Conservation (phyloP, 2,797 vertebrate species). For the Merluccius polli region DNA sequence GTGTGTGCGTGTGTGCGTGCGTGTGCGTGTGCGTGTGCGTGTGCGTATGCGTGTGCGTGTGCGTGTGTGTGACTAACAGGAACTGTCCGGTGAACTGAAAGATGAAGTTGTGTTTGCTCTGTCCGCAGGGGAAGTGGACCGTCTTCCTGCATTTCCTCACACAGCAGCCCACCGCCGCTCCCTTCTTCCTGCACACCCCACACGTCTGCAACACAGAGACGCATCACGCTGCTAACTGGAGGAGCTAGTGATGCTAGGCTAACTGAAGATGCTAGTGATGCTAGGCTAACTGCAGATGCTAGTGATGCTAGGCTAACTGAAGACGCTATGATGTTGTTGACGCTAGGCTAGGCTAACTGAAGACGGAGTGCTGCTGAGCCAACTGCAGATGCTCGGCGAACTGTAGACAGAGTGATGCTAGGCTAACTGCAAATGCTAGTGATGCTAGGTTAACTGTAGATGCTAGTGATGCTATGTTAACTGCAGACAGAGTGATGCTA, state of each 20-base stretch:
- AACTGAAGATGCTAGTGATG: neutral
- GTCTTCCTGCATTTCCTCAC: slow-evolving; percentile 80
- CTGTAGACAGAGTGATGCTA: too few species aligned
- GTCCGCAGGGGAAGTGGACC: slow-evolving; percentile 89
- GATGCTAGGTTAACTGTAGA: too few species aligned
- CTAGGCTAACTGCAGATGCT: neutral
- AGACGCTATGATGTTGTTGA: too few species aligned
- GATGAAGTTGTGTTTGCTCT: slow-evolving; percentile 74
- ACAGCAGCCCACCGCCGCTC: slow-evolving; percentile 89
- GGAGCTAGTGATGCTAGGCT: neutral
- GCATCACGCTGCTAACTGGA: neutral
- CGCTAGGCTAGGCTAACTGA: neutral
- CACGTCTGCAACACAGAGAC: slow-evolving; percentile 72
- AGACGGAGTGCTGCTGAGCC: neutral
- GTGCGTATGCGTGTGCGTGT: slow-evolving; percentile 4
- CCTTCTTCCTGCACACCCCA: slow-evolving; percentile 79
- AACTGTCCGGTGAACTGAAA: slow-evolving; percentile 88
- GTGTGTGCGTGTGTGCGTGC: too few species aligned
- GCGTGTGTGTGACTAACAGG: slow-evolving; percentile 73
- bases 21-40: slow-evolving; percentile 9
- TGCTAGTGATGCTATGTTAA: too few species aligned
- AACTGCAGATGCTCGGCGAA: neutral
- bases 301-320: too few species aligned
- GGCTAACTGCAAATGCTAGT: neutral
- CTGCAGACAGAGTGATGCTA: too few species aligned